Evolutionary conservation across 2,888 invertebrate species (phyloP).

Genomic region (Schizaphis graminum): DNA sequence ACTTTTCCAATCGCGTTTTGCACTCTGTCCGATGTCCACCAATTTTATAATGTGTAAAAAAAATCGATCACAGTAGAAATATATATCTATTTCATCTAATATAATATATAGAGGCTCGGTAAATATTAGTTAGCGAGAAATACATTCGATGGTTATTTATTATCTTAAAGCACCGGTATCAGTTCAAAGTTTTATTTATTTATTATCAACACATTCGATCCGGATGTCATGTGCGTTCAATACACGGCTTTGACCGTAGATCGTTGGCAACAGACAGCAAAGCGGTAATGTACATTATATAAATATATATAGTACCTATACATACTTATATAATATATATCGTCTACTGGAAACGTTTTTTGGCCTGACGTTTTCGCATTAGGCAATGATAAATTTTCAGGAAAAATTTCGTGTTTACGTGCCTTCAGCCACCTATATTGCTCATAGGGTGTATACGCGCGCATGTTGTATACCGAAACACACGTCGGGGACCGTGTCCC

Average conservation of each 20-base stretch:
- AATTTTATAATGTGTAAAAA: neutral
- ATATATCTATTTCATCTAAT: neutral
- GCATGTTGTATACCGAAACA: neutral
- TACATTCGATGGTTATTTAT: neutral
- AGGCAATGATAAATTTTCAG: neutral
- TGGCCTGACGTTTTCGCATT: neutral
- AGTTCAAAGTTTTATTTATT: neutral
- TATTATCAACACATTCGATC: neutral
- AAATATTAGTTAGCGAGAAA: neutral
- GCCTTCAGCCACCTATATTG: neutral
- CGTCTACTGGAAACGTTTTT: conserved; percentile 14
- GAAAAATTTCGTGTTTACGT: neutral
- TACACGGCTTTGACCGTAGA: neutral
- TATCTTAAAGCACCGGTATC: neutral
- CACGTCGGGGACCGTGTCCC: neutral
- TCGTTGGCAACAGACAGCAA: neutral
- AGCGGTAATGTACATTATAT: neutral
- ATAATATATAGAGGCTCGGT: neutral
- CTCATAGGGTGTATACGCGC: neutral
- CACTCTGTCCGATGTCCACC: neutral
- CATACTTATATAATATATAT: neutral
- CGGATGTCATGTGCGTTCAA: neutral
- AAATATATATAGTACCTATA: neutral
- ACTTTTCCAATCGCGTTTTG: neutral
- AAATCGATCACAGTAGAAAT: neutral